Conservation (phyloP, 2,888 invertebrate species). For the Achlya flavicornis region DNA sequence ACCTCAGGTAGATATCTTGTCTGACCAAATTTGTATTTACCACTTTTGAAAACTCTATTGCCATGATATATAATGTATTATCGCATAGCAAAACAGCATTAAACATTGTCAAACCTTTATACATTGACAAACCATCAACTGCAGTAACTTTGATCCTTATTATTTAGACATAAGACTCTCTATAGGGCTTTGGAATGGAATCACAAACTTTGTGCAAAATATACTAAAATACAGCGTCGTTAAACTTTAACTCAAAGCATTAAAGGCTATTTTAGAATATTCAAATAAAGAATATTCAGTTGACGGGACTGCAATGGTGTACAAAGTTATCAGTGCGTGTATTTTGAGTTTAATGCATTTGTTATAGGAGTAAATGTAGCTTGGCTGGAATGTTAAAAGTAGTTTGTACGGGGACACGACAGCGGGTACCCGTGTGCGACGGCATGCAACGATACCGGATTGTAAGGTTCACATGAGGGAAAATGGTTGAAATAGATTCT, state of each 20-base stretch:
- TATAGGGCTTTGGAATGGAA: conserved; percentile 20
- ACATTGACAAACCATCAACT: conserved; percentile 23
- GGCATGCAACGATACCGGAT: conserved; percentile 72
- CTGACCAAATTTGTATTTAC: conserved; percentile 28
- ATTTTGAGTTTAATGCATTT: background rate
- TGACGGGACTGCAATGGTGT: conserved; percentile 26
- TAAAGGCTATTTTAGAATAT: conserved; percentile 23
- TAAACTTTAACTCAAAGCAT: conserved; percentile 14
- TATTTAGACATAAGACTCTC: conserved; percentile 29
- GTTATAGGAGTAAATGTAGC: conserved; percentile 26
- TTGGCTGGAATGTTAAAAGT: conserved; percentile 15
- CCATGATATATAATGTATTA: conserved; percentile 16
- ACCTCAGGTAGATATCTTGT: conserved; percentile 52
- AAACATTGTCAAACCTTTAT: conserved; percentile 18
- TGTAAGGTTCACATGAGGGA: conserved; percentile 48
- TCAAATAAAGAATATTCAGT: conserved; percentile 15
- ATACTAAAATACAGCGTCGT: conserved; percentile 9
- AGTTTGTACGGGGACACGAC: conserved; percentile 52
- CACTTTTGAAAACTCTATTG: conserved; percentile 14
- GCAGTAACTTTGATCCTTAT: conserved; percentile 36
- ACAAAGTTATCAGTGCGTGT: conserved; percentile 24
- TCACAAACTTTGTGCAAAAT: background rate
- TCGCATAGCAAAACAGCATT: conserved; percentile 12
- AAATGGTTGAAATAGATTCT: conserved; percentile 25
- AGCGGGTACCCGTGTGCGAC: conserved; percentile 73